Evolutionary conservation across 2,113 vertebrate genomes (phyloP).

Genomic region (Siphamia tubifer): DNA sequence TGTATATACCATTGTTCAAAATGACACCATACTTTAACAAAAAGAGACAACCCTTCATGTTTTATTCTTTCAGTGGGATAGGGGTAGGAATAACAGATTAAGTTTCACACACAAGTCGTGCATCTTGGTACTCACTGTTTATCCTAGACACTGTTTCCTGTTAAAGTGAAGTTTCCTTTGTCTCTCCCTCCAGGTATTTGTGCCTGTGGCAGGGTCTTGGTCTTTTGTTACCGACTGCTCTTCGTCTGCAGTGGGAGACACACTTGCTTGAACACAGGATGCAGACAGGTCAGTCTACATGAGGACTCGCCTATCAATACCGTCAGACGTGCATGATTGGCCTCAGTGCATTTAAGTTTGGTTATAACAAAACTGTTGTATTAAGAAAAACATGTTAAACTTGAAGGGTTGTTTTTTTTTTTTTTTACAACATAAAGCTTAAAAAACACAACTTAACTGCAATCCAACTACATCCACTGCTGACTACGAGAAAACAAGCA

Average conservation of each 20-base stretch:
- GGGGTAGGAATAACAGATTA: constrained; percentile 20
- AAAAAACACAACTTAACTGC: background rate
- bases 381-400: background rate
- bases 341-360: background rate
- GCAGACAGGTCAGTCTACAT: constrained; percentile 47
- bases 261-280: constrained; percentile 13
- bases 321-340: constrained; percentile 8
- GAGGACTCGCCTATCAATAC: background rate
- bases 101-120: constrained; percentile 46
- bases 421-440: background rate
- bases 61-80: constrained; percentile 10
- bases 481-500: background rate
- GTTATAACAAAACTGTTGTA: background rate
- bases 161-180: constrained; percentile 46
- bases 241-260: constrained; percentile 17
- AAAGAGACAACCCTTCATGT: constrained; percentile 1
- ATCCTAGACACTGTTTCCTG: constrained; percentile 51
- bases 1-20: background rate
- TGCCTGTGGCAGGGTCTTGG: constrained; percentile 51
- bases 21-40: constrained; percentile 9
- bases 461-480: background rate
- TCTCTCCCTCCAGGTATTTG: constrained; percentile 53
- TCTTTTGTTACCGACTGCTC: constrained; percentile 49
- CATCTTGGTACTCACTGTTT: constrained; percentile 49
- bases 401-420: too few relatives aligned